Evolutionary conservation across 2,797 vertebrate species (phyloP), one percentile per base, ranked within the genome.

Genomic region (Balearica regulorum): DNA sequence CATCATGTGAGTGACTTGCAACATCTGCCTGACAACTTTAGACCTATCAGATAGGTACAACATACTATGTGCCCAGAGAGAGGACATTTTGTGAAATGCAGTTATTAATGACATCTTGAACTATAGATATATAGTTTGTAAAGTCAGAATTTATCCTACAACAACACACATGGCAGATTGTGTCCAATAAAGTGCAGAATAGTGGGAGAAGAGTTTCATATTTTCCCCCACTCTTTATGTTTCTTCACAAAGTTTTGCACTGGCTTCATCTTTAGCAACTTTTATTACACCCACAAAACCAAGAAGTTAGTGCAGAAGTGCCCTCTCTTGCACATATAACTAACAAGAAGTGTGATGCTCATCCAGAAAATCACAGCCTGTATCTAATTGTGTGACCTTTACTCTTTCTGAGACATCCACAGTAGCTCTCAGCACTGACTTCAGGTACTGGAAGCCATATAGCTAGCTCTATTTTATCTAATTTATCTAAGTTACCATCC

Each of bases 1-100:
- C 55, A 43, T 92, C n/a, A 66, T 90, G 70, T n/a, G 46, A 70
- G 65, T 94, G 89, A 92, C 83, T 93, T 95, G 84, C 79, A 97
- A 96, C 96, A 97, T 96, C 96, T 97, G 96, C 73, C 70, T 1
- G 0, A 60, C 81, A 95, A 83, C 80, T 93, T 84, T n/a, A 87
- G 72, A 87, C 49, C 62, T 93, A 15, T 68, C 58, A 90, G 69
- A 51, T 19, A 90, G 80, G 69, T 92, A 71, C 53, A 83, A 61
- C 51, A 71, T 37, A 29, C 11, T 75, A 3, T 58, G 31, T 76
- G 15, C 33, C 68, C 69, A 91, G 69, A 93, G 69, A 89, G 22
- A 83, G 51, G 35, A 31, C 3, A 11, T 71, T 83, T 93, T 71
- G 9, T 78, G 19, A 94, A 88, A 83, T 53, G 9, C 8, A 46